Evolutionary conservation across 2,888 invertebrate genomes (phyloP), one percentile per base, ranked within the genome.

Genomic region (Melieria omissa): DNA sequence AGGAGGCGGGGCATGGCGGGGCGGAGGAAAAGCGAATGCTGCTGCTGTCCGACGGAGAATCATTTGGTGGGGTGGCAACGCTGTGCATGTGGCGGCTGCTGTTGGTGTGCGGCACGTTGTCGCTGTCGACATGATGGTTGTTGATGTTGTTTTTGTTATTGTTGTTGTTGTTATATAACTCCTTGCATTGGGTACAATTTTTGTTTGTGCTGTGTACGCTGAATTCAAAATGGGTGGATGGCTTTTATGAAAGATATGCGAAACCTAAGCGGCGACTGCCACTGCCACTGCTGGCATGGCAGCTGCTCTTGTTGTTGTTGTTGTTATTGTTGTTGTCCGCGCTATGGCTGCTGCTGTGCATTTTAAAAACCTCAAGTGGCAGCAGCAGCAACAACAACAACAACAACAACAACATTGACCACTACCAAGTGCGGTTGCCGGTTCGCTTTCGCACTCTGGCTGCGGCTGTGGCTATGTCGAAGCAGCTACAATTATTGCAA

Each of bases 331-430:
- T 16, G 52, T 41, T 16, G 58, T 8, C 58, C 6, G 3, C 55
- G 65, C 62, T 54, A 58, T 47, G 12, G 58, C 10, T 63, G 68
- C 63, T 70, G 72, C 74, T 71, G 71, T 79, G 80, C 81, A 80
- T 81, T 73, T 65, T 81, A 80, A 80, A 80, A 79, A 78, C 78
- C 77, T 79, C 79, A 79, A 76, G 73, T 74, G 72, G 62, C 65
- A 67, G 69, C 72, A 70, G 73, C 65, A 49, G 57, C 63, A 52
- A 64, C 57, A 63, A 70, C 54, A 29, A 74, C 49, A 55, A 45
- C 54, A 47, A 12, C 63, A 72, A 46, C 42, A 44, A 47, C 54
- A 45, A 71, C 70, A 63, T 68, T 67, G 45, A 75, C 67, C 74
- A 75, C 71, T 77, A 74, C 69, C 74, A 69, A 63, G 62, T 63